A percentile compares a stretch with the other conserved stretches of the same genome.
Conservation (phyloP, 2,797 vertebrate species). For the Leptodactylus fallax region DNA sequence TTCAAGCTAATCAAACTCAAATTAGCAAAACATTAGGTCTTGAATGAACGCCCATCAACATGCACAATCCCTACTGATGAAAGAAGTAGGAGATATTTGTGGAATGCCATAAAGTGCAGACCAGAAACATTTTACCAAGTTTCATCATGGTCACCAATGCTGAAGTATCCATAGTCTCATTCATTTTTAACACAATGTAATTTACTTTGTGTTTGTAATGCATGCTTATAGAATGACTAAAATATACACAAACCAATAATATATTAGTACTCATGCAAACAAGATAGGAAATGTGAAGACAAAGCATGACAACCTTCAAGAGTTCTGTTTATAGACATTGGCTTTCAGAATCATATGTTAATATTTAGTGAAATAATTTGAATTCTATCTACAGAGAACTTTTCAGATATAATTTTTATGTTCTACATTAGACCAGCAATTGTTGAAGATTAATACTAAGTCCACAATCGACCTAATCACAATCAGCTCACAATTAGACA, state of each 20-base stretch:
- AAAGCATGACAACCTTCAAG: neutral
- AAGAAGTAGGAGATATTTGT: slow-evolving; percentile 17
- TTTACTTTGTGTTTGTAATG: neutral
- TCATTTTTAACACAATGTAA: neutral
- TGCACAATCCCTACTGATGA: slow-evolving; percentile 13
- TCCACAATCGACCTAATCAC: slow-evolving; percentile 18
- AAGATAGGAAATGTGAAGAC: neutral
- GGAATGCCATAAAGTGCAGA: slow-evolving; percentile 19
- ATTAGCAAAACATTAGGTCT: slow-evolving; percentile 50
- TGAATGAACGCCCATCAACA: slow-evolving; percentile 46
- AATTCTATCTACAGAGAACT: neutral
- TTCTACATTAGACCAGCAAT: slow-evolving; percentile 7
- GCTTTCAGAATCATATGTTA: neutral
- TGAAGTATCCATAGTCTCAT: neutral
- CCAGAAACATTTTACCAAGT: neutral
- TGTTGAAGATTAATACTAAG: slow-evolving; percentile 24
- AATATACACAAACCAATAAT: neutral
- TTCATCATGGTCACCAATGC: neutral
- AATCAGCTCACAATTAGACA: slow-evolving; percentile 2
- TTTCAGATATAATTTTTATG: slow-evolving; percentile 6
- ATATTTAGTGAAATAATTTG: slow-evolving; percentile 6
- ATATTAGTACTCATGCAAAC: neutral
- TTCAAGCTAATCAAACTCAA: slow-evolving; percentile 57
- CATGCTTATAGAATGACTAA: neutral
- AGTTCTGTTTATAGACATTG: neutral